Base-by-base conservation (phyloP, 2,888 invertebrate species). In the Coenonympha arcania region DNA sequence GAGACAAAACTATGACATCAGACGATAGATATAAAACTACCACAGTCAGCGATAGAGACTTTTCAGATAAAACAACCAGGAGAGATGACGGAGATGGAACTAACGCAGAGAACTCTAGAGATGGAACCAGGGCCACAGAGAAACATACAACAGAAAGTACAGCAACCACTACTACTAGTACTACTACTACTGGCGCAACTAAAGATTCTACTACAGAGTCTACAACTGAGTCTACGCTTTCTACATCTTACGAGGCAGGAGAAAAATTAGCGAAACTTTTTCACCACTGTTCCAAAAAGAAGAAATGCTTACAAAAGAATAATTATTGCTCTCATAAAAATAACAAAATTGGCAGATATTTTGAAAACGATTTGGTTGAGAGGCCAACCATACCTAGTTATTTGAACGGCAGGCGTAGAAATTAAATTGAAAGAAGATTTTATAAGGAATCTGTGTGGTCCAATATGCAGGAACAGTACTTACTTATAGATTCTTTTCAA, bases 371-470 rank as follows among this genome's bases (percentile, higher is more conserved):
- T 42, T 43, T 48, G 5, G 16, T 54, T 40, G 15, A 47, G 26
- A 54, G 56, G 43, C 58, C 58, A 8, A 58, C 58, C 6, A 1
- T 56, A 1, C 11, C 45, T 5, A 45, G 45, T 36, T 37, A 26
- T 37, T 45, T 36, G 11, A 24, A 37, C 11, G 13, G n/a, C 15
- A 13, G 9, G 11, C 28, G 28, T 28, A 28, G 36, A 16, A 4
- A 22, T 26, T n/a, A 31, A 16, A 4, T n/a, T 9, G 22, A 9
- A 9, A 19, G 37, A 31, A 37, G 37, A 30, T 24, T 26, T 6
- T 13, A 43, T 26, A 18, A 34, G 2, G n/a, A 36, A n/a, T n/a
- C n/a, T n/a, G n/a, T n/a, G n/a, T n/a, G n/a, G n/a, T n/a, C n/a
- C n/a, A n/a, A n/a, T n/a, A n/a, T n/a, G n/a, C n/a, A n/a, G n/a